Evolutionary conservation across 2,113 vertebrate species (phyloP).

Genomic region (Pristiophorus japonicus): DNA sequence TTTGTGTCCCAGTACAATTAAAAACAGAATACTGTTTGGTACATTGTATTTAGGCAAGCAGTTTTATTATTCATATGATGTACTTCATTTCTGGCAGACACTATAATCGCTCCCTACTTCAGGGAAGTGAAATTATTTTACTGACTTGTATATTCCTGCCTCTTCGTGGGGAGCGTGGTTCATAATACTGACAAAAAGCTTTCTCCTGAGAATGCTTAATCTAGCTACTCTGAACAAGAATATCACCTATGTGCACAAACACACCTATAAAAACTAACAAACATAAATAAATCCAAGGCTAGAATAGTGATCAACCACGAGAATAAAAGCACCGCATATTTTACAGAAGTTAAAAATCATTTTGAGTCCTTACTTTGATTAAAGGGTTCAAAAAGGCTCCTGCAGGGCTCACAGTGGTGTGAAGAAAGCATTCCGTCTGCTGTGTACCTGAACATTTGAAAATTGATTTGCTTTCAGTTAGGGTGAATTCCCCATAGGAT

Average conservation of each 20-base stretch:
- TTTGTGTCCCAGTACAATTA: background rate
- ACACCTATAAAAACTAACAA: background rate
- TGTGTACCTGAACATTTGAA: background rate
- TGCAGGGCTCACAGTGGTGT: background rate
- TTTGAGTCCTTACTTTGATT: background rate
- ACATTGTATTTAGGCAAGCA: background rate
- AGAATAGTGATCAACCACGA: background rate
- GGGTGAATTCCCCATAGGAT: too few species aligned
- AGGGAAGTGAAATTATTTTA: background rate
- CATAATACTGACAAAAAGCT: background rate
- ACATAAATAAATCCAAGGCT: background rate
- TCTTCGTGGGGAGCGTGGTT: background rate
- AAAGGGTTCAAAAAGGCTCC: background rate
- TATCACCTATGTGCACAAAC: background rate
- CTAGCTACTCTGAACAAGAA: background rate
- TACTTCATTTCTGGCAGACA: background rate
- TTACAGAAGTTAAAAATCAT: background rate
- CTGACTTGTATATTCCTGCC: background rate
- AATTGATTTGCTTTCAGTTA: too few species aligned
- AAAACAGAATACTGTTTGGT: background rate
- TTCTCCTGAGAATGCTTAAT: background rate
- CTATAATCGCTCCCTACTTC: background rate
- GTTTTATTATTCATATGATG: background rate
- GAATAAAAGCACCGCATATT: background rate
- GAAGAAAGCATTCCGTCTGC: background rate